A percentile compares a stretch with the other conserved stretches of the same genome.
Evolutionary conservation across 2,888 invertebrate genomes (phyloP).

Genomic region (Polymixis flavicincta): DNA sequence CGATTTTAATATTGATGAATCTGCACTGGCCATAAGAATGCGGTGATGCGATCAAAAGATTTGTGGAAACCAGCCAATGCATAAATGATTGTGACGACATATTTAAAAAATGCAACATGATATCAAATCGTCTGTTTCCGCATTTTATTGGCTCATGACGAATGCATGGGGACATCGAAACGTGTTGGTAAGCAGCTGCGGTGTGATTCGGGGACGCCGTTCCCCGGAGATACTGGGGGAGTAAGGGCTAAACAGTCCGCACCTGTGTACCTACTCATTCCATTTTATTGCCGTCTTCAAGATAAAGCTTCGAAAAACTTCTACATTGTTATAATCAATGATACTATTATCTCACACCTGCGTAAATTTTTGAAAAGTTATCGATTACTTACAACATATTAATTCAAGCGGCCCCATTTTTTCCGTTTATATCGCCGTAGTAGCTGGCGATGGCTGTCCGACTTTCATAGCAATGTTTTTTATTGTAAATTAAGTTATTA

Average conservation of each 20-base stretch:
- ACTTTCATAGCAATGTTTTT: conserved; percentile 45
- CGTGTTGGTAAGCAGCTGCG: conserved; percentile 68
- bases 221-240: conserved; percentile 55
- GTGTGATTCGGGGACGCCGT: conserved; percentile 46
- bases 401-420: conserved; percentile 55
- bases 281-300: conserved; percentile 54
- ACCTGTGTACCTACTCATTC: conserved; percentile 69
- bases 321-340: conserved; percentile 59
- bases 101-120: conserved; percentile 18
- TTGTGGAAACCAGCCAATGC: neutral
- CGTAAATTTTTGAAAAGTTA: conserved; percentile 80
- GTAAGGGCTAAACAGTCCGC: conserved; percentile 44
- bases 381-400: conserved; percentile 72
- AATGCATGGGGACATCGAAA: conserved; percentile 74
- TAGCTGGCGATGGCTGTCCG: conserved; percentile 20
- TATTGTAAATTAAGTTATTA: conserved; percentile 16
- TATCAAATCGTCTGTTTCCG: conserved; percentile 36
- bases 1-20: neutral
- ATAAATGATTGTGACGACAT: conserved; percentile 2
- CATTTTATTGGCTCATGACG: conserved; percentile 79
- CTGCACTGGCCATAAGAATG: neutral
- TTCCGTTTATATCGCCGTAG: conserved; percentile 61
- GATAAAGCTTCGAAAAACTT: conserved; percentile 42
- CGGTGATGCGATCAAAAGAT: neutral
- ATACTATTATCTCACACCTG: conserved; percentile 81